phyloP scores from a whole-genome alignment of 35 echinoderm and acorn worm species.

The Apostichopus californicus region DNA sequence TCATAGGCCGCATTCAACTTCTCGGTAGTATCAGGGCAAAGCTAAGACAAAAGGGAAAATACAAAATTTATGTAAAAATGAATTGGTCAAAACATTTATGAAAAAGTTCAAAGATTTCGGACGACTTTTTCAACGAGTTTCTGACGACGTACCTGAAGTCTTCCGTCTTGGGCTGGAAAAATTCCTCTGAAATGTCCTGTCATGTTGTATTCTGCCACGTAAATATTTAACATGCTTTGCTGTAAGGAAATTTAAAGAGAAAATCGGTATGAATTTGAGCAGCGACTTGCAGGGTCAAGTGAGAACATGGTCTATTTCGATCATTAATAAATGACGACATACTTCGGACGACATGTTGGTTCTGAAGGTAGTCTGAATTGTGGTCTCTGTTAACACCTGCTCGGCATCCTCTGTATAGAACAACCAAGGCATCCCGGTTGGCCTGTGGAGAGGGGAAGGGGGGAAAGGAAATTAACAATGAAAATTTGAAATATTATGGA shows the following conservation, averaged over 20 bases:
- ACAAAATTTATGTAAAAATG: background rate
- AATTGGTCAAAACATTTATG: no score
- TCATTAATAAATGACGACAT: background rate
- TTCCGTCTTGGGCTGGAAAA: constrained; percentile 54
- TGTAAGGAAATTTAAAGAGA: constrained; percentile 43
- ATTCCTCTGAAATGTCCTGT: constrained; percentile 75
- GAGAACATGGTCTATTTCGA: no score
- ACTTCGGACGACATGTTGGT: constrained; percentile 63
- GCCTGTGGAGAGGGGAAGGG: constrained; percentile 57
- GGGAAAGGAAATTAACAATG: background rate
- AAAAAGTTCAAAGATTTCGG: no score
- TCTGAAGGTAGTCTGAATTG: constrained; percentile 67
- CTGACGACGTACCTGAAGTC: constrained; percentile 73
- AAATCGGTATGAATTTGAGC: background rate
- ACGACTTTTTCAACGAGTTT: background rate
- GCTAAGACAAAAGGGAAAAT: constrained; percentile 32
- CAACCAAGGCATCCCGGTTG: constrained; percentile 78
- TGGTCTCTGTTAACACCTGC: constrained; percentile 55
- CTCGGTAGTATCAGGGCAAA: constrained; percentile 86
- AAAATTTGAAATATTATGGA: background rate
- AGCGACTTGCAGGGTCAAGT: background rate
- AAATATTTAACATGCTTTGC: constrained; percentile 69
- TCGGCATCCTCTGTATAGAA: constrained; percentile 62
- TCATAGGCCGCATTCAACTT: constrained; percentile 86
- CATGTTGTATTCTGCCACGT: constrained; percentile 70